Evolutionary conservation across 2,888 invertebrate genomes (phyloP), one percentile per base, ranked within the genome.

Genomic region (Epistrophella euchroma): DNA sequence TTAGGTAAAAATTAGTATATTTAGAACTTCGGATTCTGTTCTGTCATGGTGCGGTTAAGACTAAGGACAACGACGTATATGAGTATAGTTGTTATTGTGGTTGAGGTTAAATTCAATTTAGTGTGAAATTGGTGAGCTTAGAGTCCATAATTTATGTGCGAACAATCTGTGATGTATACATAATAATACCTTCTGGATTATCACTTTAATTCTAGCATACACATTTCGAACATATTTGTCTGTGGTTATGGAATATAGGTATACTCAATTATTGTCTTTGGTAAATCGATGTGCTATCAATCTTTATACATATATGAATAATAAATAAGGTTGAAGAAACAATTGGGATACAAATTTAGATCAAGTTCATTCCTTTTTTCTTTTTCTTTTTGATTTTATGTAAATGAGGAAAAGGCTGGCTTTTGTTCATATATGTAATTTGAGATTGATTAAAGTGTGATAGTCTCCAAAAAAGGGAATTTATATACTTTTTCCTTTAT

Each of bases 171-270:
- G 66, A 58, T 68, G 25, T 50, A 22, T 68, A 25, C 37, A n/a
- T n/a, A 35, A 70, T 75, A 68, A 80, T 55, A 47, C 35, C 68
- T 25, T 1, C 25, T 2, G 68, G 74, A 80, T 74, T 80, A 74
- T 43, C 13, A 43, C 17, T 19, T 68, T 74, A 68, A 79, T 79
- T 60, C 56, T 25, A 17, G 7, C 7, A 35, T 55, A 35, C 5
- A 68, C 32, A 40, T 28, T 55, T 32, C 22, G 40, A 68, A 37
- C 45, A 68, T 62, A 52, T 62, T 80, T 80, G 47, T 70, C 17
- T 60, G 74, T 55, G 80, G 80, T 75, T 55, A 58, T 58, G 17
- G 19, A 47, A 47, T 60, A 13, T n/a, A 22, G 10, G 11, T 3
- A 13, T 32, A 6, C 35, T 11, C 10, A 32, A 45, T 40, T 28